Evolutionary conservation across 2,113 vertebrate species (phyloP), one percentile per base, ranked within the genome.

Genomic region (Amazona guildingii): DNA sequence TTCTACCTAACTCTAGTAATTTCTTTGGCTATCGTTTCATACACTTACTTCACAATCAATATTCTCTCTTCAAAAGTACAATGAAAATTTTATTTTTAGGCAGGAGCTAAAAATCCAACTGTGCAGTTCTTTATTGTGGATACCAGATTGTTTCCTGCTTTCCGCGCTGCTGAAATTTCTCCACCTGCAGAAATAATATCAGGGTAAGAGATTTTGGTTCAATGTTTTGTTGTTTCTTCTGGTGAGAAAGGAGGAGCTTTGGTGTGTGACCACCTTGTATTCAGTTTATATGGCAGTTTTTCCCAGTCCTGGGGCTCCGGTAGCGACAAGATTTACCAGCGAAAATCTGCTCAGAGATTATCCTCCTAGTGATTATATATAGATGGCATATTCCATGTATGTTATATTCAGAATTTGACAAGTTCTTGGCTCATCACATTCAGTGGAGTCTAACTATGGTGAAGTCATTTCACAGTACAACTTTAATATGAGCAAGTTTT

Each of bases 71-170:
- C 54, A 79, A 87, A 83, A 93, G 49, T 93, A 92, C 55, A 84
- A 92, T 92, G 55, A 86, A 86, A 23, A 39, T 27, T 49, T 80
- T 97, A 68, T 94, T 84, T 97, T 91, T 95, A 98, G 98, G 98
- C 98, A 87, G 98, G 98, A 97, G 85, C 98, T 88, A 76, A 19
- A 93, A 98, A 98, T 95, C 98, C 98, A 90, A 98, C 97, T 55
- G 97, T 98, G 81, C 95, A 4, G 18, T 66, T 98, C 37, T 98
- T 98, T 89, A 57, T 98, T 92, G 94, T 98, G 90, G 88, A 98
- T 96, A 97, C 46, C 27, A 59, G 24, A 54, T 35, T 20, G 2
- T 72, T 91, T 81, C 1, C 72, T 55, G 1, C 0, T 51, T 6
- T 11, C 23, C 25, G 0, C 11, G 3, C 69, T 37, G 2, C 8